Percentiles rank a stretch among this genome's conserved stretches.
Conservation (phyloP, 2,797 vertebrate genomes). For the Hyperoplus immaculatus region DNA sequence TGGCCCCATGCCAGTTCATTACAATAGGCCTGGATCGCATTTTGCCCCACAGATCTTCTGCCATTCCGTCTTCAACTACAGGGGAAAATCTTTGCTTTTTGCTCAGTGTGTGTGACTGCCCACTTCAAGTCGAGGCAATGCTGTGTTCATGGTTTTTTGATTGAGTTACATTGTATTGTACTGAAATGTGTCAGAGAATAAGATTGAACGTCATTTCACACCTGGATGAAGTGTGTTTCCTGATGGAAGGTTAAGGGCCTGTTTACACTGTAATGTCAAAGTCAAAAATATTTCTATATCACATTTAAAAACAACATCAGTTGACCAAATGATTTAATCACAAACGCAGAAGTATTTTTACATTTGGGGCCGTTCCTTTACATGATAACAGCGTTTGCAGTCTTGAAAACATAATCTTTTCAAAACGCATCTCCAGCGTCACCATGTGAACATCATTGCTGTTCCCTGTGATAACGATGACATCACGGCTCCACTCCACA, state of each 20-base stretch:
- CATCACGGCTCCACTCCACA: too few relatives aligned
- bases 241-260: constrained; percentile 35
- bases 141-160: constrained; percentile 24
- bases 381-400: too few relatives aligned
- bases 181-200: neutral
- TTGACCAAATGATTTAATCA: too few relatives aligned
- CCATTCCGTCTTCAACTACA: constrained; percentile 31
- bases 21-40: constrained; percentile 36
- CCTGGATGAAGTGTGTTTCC: constrained; percentile 25
- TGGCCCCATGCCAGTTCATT: constrained; percentile 55
- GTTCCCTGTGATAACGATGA: too few relatives aligned
- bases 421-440: too few relatives aligned
- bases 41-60: constrained; percentile 40
- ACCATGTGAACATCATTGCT: too few relatives aligned
- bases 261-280: too few relatives aligned
- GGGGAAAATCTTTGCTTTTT: constrained; percentile 35
- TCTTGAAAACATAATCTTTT: too few relatives aligned
- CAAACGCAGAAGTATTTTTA: too few relatives aligned
- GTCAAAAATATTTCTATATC: too few relatives aligned
- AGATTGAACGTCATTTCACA: constrained; percentile 19
- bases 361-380: too few relatives aligned
- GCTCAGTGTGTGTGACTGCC: constrained; percentile 3
- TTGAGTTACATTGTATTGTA: constrained; percentile 5
- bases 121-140: neutral
- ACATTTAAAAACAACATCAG: too few relatives aligned